phyloP scores from a whole-genome alignment of 2,113 vertebrate species.

The Bambusicola thoracicus region DNA sequence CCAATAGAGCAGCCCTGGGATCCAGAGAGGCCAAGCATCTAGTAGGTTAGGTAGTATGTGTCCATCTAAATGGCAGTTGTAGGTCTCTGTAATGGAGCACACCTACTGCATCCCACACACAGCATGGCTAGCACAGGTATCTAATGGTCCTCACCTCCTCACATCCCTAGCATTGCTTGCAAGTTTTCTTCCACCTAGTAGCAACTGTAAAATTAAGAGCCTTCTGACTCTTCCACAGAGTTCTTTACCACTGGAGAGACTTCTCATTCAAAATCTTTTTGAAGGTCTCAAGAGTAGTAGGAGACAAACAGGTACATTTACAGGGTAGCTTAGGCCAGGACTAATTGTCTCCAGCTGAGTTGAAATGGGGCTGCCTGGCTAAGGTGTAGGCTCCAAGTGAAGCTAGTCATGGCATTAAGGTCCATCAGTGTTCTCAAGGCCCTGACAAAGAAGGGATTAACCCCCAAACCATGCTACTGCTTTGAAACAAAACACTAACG shows the following conservation, averaged over 20 bases:
- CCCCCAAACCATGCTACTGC: not conserved
- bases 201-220: not conserved
- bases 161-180: not conserved
- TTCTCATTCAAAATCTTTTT: not conserved
- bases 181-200: not conserved
- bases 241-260: not conserved
- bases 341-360: not conserved
- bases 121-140: not conserved
- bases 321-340: rapidly evolving
- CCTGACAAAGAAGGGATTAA: not conserved
- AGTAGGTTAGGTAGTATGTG: not conserved
- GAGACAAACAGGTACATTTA: not conserved
- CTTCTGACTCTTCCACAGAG: not conserved
- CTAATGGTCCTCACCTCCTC: not conserved
- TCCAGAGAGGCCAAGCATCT: not conserved
- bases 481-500: not conserved
- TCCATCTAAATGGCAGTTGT: not conserved
- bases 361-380: not conserved
- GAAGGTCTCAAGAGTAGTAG: not conserved
- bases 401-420: not conserved
- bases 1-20: rapidly evolving
- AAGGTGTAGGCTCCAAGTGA: not conserved
- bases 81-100: not conserved
- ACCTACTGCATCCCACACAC: not conserved
- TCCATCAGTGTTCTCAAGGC: rapidly evolving